Evolutionary conservation across 2,113 vertebrate species (phyloP), one percentile per base, ranked within the genome.

Genomic region (Lamprologus speciosus): DNA sequence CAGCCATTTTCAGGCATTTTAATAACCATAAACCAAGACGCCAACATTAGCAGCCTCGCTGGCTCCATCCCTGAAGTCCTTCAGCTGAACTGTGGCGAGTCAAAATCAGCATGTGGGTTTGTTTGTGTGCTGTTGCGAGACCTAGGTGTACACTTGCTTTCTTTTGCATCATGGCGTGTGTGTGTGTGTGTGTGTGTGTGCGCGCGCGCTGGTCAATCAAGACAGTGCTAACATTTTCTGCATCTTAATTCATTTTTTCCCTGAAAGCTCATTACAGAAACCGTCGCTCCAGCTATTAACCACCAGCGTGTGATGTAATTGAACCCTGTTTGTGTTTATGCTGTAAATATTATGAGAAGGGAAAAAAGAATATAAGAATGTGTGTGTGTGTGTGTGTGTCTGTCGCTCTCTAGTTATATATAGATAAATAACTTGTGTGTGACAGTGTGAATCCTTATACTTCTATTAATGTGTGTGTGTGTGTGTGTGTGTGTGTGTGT

Each of bases 11-110:
- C 91, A 89, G 78, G 85, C 85, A 31, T 89, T 91, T 88, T 91
- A 93, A 93, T 91, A 89, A 81, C 83, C 87, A 70, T 81, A 87
- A 88, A 91, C 82, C 65, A 85, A 81, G 75, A 84, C 31, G 31
- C 26, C 80, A 45, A 86, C 83, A 91, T 88, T 89, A 85, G 84
- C 82, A 78, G 75, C 35, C 63, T 75, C 3, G 4, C 73, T 68
- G 83, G 81, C 83, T 88, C 45, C 4, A 19, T 83, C 85, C 26
- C 55, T 2, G 4, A 68, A 83, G 87, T 83, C 85, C 68, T 84
- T 53, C 85, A 81, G 83, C 82, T 54, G 28, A 80, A 75, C 55
- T 65, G 84, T 55, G 84, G 68, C 17, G 7, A 33, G 80, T 83
- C 51, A 12, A 2, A 21, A 1, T 70, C 47, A 35, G 54, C 81